Evolutionary conservation across 1,140 invertebrate genomes (phyloP).

Genomic region (Drosophila bocki): DNA sequence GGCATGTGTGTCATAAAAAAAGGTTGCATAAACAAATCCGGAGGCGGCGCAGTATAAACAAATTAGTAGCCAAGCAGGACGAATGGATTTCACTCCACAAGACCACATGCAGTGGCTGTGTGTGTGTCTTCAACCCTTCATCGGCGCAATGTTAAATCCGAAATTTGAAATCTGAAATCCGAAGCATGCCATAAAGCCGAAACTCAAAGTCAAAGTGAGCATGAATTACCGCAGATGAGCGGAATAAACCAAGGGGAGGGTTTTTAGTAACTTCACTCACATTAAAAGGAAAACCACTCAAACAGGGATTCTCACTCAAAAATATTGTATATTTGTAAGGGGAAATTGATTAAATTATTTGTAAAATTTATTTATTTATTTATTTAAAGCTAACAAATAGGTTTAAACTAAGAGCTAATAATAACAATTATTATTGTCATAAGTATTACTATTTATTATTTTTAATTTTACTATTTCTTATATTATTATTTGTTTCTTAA

Average conservation of each 20-base stretch:
- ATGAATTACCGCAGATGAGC: neutral
- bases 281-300: constrained; percentile 15
- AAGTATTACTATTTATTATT: too few species aligned
- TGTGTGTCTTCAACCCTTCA: constrained; percentile 35
- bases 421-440: too few species aligned
- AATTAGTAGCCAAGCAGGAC: constrained; percentile 58
- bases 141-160: constrained; percentile 1
- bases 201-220: constrained; percentile 15
- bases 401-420: too few species aligned
- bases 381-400: too few species aligned
- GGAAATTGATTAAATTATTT: neutral
- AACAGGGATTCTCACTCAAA: neutral
- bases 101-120: constrained; percentile 60
- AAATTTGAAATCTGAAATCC: constrained; percentile 11
- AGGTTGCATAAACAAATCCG: constrained; percentile 72
- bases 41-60: constrained; percentile 63
- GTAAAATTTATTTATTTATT: neutral
- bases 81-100: constrained; percentile 19
- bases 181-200: constrained; percentile 36
- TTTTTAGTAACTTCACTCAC: constrained; percentile 18
- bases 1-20: constrained; percentile 63
- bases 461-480: too few species aligned
- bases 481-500: too few species aligned
- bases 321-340: neutral
- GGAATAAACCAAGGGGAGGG: neutral